Base-by-base conservation (phyloP, 2,888 invertebrate species). In the Hypolimnas misippus region DNA sequence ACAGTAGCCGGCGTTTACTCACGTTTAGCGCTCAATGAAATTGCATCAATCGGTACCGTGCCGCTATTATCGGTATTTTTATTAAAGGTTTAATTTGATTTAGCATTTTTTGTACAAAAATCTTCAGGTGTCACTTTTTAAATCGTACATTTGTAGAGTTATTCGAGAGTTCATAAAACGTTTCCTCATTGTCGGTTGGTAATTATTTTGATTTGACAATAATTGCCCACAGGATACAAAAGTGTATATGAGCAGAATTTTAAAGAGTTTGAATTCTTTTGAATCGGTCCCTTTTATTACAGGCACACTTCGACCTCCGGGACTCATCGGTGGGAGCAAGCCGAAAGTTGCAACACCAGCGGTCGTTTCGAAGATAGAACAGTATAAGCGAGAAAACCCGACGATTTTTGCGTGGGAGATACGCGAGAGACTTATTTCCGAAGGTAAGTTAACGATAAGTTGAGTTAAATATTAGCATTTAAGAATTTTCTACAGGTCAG, bases 341-440 rank as follows among this genome's bases (percentile, higher is more conserved):
- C 98, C 98, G 3, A 98, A 99, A 92, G 99, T 99, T 63, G 99
- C 99, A 62, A 99, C 99, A 31, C 99, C 99, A 19, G 96, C 97
- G 12, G 99, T 99, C 56, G 98, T 99, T 66, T 96, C 98, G 69
- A 99, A 98, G 93, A 99, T 99, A 80, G 99, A 99, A 89, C 97
- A 98, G 87, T 98, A 99, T 94, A 99, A 99, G 93, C 92, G 98
- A 75, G 98, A 99, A 86, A 99, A 99, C 88, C 98, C 99, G 3
- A 99, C 99, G 65, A 98, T 99, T 81, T 99, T 99, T 87, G 99
- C 99, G 51, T 99, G 99, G 99, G 99, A 99, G 94, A 99, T 99
- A 73, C 94, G 99, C 62, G 99, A 99, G 90, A 94, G 98, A 85
- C 95, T 99, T 68, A 97, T 99, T 79, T 97, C 97, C 69, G 98